These are phyloP conservation scores for Hyposoter didymator DNA, from an alignment of 2,888 invertebrate species.

Conservation along the genomic window DNA sequence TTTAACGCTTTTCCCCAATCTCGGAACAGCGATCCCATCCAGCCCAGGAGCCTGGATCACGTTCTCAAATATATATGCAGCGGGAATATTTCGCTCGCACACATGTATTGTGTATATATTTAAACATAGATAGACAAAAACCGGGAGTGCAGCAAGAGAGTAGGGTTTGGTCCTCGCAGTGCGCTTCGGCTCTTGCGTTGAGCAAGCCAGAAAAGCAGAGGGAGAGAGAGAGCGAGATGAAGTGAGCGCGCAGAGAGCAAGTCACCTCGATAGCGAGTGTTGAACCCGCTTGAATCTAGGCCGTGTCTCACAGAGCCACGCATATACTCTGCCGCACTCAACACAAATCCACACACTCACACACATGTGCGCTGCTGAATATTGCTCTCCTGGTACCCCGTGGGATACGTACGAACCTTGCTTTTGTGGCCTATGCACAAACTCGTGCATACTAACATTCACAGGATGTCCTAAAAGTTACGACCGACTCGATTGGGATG, in stretches of 20 bases:
- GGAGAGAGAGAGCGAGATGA: slow-evolving; percentile 43
- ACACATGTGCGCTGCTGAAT: slow-evolving; percentile 42
- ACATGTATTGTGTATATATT: slow-evolving; percentile 4
- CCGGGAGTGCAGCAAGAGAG: slow-evolving; percentile 56
- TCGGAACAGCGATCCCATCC: slow-evolving; percentile 51
- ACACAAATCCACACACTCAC: slow-evolving; percentile 65
- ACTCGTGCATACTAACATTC: neutral
- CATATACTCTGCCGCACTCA: slow-evolving; percentile 70
- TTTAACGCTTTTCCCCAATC: slow-evolving; percentile 39
- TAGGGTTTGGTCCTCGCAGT: slow-evolving; percentile 65
- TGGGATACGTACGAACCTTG: slow-evolving; percentile 70
- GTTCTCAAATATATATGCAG: slow-evolving; percentile 65
- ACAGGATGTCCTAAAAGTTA: neutral
- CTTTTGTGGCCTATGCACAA: slow-evolving; percentile 46
- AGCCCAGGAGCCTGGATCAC: slow-evolving; percentile 55
- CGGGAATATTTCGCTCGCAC: slow-evolving; percentile 38
- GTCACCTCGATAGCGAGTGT: slow-evolving; percentile 84
- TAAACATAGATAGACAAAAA: slow-evolving; percentile 21
- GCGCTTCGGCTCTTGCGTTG: slow-evolving; percentile 79
- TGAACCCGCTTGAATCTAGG: slow-evolving; percentile 84
- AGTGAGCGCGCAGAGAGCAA: slow-evolving; percentile 72
- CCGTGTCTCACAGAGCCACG: slow-evolving; percentile 86
- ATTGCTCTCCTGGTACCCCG: slow-evolving; percentile 68
- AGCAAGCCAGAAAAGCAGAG: slow-evolving; percentile 71
- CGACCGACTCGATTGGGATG: neutral